phyloP scores from a whole-genome alignment of 1,140 invertebrate genomes.

The Alviniconcha marisindica region DNA sequence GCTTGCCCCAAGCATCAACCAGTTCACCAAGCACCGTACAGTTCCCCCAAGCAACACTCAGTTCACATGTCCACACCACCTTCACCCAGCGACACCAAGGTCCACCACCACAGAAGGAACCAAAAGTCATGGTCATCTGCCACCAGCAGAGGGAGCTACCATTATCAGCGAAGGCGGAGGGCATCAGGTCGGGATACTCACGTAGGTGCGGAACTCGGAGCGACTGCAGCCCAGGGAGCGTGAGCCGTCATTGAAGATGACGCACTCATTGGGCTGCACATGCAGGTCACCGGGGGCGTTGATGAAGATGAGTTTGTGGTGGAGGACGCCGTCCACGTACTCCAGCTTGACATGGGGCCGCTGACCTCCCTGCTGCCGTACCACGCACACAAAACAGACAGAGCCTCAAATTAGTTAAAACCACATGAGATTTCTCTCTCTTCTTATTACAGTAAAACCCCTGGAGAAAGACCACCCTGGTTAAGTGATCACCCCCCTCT shows the following conservation, averaged over 20 bases:
- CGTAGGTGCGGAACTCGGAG: conserved; percentile 69
- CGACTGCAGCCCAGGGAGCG: conserved; percentile 67
- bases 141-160: neutral
- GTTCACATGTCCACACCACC: too few species aligned
- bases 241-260: conserved; percentile 72
- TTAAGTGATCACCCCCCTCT: too few species aligned
- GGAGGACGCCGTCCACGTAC: conserved; percentile 64
- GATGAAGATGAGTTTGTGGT: conserved; percentile 67
- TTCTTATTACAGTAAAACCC: too few species aligned
- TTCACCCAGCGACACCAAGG: too few species aligned
- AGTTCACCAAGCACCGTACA: too few species aligned
- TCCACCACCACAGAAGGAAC: too few species aligned
- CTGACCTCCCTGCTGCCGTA: conserved; percentile 60
- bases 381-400: conserved; percentile 30
- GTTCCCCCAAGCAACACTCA: too few species aligned
- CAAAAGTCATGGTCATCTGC: too few species aligned
- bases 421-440: neutral
- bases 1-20: too few species aligned
- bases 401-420: too few species aligned
- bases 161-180: neutral
- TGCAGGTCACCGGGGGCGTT: conserved; percentile 62
- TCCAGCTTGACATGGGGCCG: conserved; percentile 68
- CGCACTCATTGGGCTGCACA: conserved; percentile 67
- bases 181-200: conserved; percentile 65
- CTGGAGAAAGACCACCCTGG: too few species aligned